A percentile compares a stretch with the other conserved stretches of the same genome.
Evolutionary conservation across 2,888 invertebrate species (phyloP).

Genomic region (Siphonodentalium dalli): DNA sequence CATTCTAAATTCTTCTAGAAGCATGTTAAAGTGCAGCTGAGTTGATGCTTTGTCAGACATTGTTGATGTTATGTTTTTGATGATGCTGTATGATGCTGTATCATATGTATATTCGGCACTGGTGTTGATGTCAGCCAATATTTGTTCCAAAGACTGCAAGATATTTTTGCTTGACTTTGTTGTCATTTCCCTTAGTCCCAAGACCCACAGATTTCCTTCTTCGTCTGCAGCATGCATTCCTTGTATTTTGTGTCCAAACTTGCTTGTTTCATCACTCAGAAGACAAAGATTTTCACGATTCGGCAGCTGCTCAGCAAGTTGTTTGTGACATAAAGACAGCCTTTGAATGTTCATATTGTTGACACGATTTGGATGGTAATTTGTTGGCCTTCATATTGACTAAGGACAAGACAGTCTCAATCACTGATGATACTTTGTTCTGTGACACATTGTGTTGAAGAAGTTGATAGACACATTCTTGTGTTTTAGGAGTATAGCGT

Average conservation of each 20-base stretch:
- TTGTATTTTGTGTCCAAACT: conserved; percentile 18
- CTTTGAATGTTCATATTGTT: conserved; percentile 20
- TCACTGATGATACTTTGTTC: no score
- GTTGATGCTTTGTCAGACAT: conserved; percentile 22
- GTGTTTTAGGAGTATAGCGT: no score
- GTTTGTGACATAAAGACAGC: conserved; percentile 15
- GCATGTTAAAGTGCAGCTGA: no score
- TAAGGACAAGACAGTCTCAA: conserved; percentile 12
- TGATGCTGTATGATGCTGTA: no score
- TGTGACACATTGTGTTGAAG: no score
- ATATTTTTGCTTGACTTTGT: conserved; percentile 11
- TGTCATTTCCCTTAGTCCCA: conserved; percentile 13
- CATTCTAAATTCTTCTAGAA: conserved; percentile 3
- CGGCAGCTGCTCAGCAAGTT: conserved; percentile 12
- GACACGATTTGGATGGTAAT: conserved; percentile 15
- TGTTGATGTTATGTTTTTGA: conserved; percentile 15
- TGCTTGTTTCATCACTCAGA: conserved; percentile 23
- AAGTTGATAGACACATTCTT: no score
- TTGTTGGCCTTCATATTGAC: conserved; percentile 9
- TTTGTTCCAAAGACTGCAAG: conserved; percentile 9
- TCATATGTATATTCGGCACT: no score
- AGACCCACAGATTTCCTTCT: conserved; percentile 14
- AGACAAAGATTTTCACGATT: conserved; percentile 5
- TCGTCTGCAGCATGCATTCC: conserved; percentile 19
- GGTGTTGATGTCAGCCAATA: conserved; percentile 14